Conservation (phyloP, 2,888 invertebrate species). For the Pyralis farinalis region DNA sequence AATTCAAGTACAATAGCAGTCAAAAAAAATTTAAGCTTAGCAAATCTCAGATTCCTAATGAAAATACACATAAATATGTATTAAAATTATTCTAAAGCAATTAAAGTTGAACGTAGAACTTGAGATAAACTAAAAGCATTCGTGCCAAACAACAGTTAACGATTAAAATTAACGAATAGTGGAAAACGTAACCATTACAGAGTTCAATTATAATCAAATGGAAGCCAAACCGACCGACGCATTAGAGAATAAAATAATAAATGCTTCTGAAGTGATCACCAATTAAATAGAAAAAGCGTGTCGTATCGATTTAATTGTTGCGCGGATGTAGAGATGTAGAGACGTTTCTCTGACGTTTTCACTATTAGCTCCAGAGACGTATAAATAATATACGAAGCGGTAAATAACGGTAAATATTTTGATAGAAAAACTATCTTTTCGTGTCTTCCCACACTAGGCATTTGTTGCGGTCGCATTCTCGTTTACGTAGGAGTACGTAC, state of each 20-base stretch:
- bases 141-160: conserved; percentile 36
- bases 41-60: neutral
- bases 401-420: conserved; percentile 54
- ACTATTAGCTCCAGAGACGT: conserved; percentile 30
- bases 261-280: conserved; percentile 66
- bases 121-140: conserved; percentile 19
- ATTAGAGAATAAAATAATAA: conserved; percentile 25
- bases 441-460: conserved; percentile 60
- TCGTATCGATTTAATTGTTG: conserved; percentile 39
- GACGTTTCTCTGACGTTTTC: conserved; percentile 38
- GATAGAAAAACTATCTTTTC: conserved; percentile 32
- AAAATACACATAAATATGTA: neutral
- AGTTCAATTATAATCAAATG: conserved; percentile 47
- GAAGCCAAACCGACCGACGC: conserved; percentile 44
- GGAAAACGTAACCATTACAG: conserved; percentile 28
- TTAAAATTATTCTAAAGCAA: neutral
- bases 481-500: conserved; percentile 21
- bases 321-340: conserved; percentile 17
- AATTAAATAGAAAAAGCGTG: conserved; percentile 65
- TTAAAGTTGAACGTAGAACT: conserved; percentile 3
- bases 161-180: conserved; percentile 29
- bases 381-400: neutral
- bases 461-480: conserved; percentile 43
- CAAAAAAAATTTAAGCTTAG: neutral
- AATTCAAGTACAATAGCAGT: too few species aligned